Evolutionary conservation across 1,140 invertebrate species (phyloP).

Genomic region (Neodiprion virginianus): DNA sequence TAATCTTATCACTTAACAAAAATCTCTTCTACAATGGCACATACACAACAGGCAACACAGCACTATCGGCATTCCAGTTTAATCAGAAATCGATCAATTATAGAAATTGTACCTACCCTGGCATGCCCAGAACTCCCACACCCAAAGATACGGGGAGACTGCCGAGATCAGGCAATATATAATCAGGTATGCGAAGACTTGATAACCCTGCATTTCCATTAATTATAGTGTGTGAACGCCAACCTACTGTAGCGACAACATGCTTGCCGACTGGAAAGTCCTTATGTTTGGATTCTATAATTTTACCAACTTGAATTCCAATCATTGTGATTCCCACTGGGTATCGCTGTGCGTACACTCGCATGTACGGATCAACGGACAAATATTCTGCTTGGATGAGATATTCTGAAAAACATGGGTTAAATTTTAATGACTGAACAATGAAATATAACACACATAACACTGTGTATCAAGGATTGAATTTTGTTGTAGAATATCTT

Average conservation of each 20-base stretch:
- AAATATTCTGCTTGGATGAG: conserved; percentile 44
- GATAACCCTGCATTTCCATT: conserved; percentile 1
- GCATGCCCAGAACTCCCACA: conserved; percentile 54
- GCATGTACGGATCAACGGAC: conserved; percentile 53
- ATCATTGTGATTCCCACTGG: conserved; percentile 29
- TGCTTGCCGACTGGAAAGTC: conserved; percentile 60
- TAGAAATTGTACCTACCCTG: conserved; percentile 42
- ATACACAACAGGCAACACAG: no score
- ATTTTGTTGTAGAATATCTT: no score
- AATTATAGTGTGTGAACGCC: conserved; percentile 63
- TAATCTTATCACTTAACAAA: no score
- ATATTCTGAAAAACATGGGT: conserved; percentile 37
- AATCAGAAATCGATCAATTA: no score
- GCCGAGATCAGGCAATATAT: conserved; percentile 46
- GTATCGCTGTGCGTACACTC: conserved; percentile 20
- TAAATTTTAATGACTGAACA: no score
- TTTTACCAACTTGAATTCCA: conserved; percentile 40
- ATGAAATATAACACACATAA: no score
- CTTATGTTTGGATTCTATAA: conserved; percentile 58
- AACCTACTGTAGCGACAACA: conserved; percentile 62
- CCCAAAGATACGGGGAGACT: conserved; percentile 47
- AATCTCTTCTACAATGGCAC: no score
- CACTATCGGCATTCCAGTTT: no score
- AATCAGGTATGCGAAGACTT: conserved; percentile 17
- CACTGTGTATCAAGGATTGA: no score